These are phyloP conservation scores for Tauraco erythrolophus DNA, from an alignment of 2,113 vertebrate genomes.

Conservation along the genomic window DNA sequence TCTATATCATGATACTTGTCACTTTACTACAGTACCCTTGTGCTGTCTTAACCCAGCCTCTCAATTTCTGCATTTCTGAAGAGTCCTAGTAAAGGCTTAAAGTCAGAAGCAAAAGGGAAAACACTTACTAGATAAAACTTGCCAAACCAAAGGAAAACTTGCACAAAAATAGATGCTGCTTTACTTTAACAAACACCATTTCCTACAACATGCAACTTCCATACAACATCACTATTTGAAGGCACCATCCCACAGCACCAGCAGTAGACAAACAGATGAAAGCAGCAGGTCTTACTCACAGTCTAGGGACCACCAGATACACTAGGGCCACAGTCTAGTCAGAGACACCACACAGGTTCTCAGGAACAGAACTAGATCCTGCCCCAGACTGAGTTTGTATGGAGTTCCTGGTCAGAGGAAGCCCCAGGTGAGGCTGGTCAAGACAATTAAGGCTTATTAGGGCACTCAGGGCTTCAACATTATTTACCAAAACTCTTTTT, in stretches of 20 bases:
- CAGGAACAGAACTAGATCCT: fast-evolving
- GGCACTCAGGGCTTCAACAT: not conserved
- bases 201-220: not conserved
- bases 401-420: fast-evolving
- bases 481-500: fast-evolving
- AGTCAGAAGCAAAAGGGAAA: not conserved
- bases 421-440: not conserved
- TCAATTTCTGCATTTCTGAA: not conserved
- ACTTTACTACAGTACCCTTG: not conserved
- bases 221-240: not conserved
- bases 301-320: fast-evolving
- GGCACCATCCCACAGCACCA: fast-evolving
- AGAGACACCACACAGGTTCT: fast-evolving
- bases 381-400: fast-evolving
- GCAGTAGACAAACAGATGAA: fast-evolving
- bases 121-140: fast-evolving
- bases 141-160: not conserved
- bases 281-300: fast-evolving
- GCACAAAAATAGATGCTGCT: fast-evolving
- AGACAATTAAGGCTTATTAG: not conserved
- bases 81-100: not conserved
- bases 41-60: not conserved
- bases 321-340: fast-evolving
- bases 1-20: not conserved
- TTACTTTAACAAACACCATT: not conserved